Percentiles rank a stretch among this genome's conserved stretches.
These are phyloP conservation scores for Proctacanthus coquilletti DNA, from an alignment of 1,140 invertebrate genomes.

Conservation along the genomic window DNA sequence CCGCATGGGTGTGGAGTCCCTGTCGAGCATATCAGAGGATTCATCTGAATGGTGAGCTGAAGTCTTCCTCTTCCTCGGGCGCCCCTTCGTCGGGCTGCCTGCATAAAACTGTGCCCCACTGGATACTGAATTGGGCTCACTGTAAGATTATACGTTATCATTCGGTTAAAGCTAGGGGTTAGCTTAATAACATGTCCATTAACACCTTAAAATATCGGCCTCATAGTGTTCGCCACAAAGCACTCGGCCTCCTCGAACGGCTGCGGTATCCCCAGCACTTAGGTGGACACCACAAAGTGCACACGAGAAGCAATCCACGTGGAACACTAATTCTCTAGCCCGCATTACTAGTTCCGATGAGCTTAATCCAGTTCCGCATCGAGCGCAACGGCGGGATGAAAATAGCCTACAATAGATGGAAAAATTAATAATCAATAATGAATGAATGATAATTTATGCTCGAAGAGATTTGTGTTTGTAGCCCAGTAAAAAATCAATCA, in stretches of 20 bases:
- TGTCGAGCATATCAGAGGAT: background rate
- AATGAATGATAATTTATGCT: background rate
- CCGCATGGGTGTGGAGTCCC: constrained; percentile 1
- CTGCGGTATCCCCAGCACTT: constrained; percentile 79
- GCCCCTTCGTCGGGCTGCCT: constrained; percentile 56
- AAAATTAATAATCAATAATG: no score
- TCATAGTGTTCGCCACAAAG: constrained; percentile 55
- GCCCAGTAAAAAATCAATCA: background rate
- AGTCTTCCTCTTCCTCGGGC: constrained; percentile 66
- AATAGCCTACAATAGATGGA: constrained; percentile 56
- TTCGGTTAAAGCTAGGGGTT: background rate
- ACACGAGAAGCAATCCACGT: constrained; percentile 82
- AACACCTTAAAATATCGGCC: constrained; percentile 4
- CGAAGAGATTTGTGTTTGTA: background rate
- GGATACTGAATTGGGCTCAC: constrained; percentile 37
- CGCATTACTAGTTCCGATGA: constrained; percentile 88
- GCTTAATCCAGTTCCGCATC: constrained; percentile 69
- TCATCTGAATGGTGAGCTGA: background rate
- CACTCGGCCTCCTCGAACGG: constrained; percentile 61
- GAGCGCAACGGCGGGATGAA: constrained; percentile 64
- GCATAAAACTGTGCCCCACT: no score
- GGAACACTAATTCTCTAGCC: constrained; percentile 74
- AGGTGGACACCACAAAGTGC: constrained; percentile 61
- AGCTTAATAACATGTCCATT: background rate
- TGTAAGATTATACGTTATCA: background rate